Base-by-base conservation (phyloP, 2,888 invertebrate species). In the Eupithecia insigniata region DNA sequence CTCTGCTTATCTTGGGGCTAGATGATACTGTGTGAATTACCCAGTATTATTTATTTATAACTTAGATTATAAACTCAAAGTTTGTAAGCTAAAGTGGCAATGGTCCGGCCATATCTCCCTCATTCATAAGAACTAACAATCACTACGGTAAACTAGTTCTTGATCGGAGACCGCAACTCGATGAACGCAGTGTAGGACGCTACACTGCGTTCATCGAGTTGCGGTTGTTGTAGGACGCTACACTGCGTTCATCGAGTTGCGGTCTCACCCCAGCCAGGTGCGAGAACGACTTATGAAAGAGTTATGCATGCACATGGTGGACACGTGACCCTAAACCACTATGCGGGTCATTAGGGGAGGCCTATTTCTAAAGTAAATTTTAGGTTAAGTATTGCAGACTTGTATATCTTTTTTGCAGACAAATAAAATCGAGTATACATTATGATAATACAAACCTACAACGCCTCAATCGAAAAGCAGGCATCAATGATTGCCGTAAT, bases 401-500 rank as follows among this genome's bases (percentile, higher is more conserved):
- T n/a, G n/a, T n/a, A n/a, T n/a, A n/a, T n/a, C n/a, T n/a, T n/a
- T n/a, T n/a, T n/a, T n/a, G n/a, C n/a, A n/a, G n/a, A n/a, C n/a
- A n/a, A n/a, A n/a, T n/a, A n/a, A 32, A 10, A 36, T 10, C 36
- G 10, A 36, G 12, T 43, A 0, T 43, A n/a, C 18, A 43, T n/a
- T 1, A n/a, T 43, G 39, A 12, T 46, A 46, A n/a, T 46, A 18
- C 14, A 26, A 26, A 55, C 55, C 55, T 72, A 70, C 71, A 70
- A 77, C 74, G 43, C 67, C 70, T 74, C 76, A 80, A 83, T 79
- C 76, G 69, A 82, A 83, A 81, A 73, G 80, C 80, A 74, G 66
- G 75, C 79, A 78, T 80, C 76, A 70, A 66, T 79, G 73, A 79
- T 80, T 80, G 80, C 77, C 74, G 74, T 75, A 82, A 83, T 55